Evolutionary conservation across 1,140 invertebrate genomes (phyloP).

Genomic region (Halesus radiatus): DNA sequence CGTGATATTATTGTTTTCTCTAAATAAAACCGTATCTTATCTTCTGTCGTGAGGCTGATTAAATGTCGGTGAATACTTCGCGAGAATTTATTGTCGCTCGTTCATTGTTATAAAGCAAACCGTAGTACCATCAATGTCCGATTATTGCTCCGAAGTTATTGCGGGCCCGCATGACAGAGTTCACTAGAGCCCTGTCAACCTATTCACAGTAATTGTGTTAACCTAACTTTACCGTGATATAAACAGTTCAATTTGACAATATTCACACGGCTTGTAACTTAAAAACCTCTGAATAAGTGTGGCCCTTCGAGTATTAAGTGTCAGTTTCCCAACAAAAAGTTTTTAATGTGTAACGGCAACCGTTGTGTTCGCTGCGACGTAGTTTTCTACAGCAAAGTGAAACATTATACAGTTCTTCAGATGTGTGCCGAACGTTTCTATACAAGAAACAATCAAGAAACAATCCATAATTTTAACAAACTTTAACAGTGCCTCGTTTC

Average conservation of each 20-base stretch:
- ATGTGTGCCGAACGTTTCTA: constrained; percentile 72
- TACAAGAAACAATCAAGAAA: constrained; percentile 70
- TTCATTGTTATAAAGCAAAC: constrained; percentile 1
- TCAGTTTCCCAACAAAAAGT: constrained; percentile 62
- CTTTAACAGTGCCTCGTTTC: constrained; percentile 63
- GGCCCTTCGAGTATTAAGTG: constrained; percentile 28
- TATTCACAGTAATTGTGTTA: constrained; percentile 16
- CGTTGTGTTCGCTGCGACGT: constrained; percentile 68
- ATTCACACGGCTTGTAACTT: constrained; percentile 27
- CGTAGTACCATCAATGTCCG: constrained; percentile 26
- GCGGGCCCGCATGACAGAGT: constrained; percentile 38
- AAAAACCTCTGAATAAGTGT: constrained; percentile 34
- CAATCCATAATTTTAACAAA: constrained; percentile 72
- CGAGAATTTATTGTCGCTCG: constrained; percentile 29
- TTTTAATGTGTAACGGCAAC: constrained; percentile 72
- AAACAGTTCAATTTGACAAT: neutral
- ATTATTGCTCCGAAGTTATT: constrained; percentile 3
- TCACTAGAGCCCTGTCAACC: neutral
- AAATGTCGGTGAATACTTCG: constrained; percentile 45
- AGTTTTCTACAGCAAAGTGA: constrained; percentile 63
- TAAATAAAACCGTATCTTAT: constrained; percentile 34
- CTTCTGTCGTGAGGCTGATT: constrained; percentile 36
- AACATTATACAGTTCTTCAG: constrained; percentile 71
- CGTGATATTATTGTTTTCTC: constrained; percentile 26
- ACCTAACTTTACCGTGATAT: neutral